phyloP scores from a whole-genome alignment of 2,888 invertebrate genomes.

The Eupithecia subfuscata region DNA sequence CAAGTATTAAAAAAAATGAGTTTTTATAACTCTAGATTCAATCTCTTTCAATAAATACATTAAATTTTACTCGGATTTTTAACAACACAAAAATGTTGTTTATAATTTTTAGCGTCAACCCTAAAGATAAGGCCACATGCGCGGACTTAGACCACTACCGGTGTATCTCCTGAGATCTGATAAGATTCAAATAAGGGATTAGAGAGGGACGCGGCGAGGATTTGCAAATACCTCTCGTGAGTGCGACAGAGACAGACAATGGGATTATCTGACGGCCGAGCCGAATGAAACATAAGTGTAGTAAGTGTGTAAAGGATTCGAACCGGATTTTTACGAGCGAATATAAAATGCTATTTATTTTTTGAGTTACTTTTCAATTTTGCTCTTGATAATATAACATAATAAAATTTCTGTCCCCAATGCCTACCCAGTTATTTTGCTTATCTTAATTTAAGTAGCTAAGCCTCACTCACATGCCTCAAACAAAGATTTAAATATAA shows the following conservation, averaged over 20 bases:
- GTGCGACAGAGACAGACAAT: conserved; percentile 67
- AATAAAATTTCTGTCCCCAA: neutral
- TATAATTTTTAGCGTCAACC: conserved; percentile 52
- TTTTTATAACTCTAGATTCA: no score
- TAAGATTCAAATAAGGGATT: conserved; percentile 86
- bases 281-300: conserved; percentile 66
- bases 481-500: neutral
- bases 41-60: no score
- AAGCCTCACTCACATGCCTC: neutral
- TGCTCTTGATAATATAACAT: neutral
- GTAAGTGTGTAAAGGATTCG: conserved; percentile 55
- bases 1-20: no score
- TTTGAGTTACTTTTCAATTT: neutral
- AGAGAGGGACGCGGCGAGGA: conserved; percentile 76
- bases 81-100: neutral
- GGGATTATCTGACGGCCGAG: conserved; percentile 81
- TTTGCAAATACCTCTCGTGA: conserved; percentile 67
- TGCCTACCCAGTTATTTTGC: neutral
- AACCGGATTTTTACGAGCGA: conserved; percentile 37
- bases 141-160: conserved; percentile 74
- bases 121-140: conserved; percentile 70
- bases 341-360: neutral
- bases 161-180: conserved; percentile 83
- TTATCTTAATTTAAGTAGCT: neutral
- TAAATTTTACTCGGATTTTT: neutral